Evolutionary conservation across 2,113 vertebrate species (phyloP).

Genomic region (Periophthalmodon schlosseri): DNA sequence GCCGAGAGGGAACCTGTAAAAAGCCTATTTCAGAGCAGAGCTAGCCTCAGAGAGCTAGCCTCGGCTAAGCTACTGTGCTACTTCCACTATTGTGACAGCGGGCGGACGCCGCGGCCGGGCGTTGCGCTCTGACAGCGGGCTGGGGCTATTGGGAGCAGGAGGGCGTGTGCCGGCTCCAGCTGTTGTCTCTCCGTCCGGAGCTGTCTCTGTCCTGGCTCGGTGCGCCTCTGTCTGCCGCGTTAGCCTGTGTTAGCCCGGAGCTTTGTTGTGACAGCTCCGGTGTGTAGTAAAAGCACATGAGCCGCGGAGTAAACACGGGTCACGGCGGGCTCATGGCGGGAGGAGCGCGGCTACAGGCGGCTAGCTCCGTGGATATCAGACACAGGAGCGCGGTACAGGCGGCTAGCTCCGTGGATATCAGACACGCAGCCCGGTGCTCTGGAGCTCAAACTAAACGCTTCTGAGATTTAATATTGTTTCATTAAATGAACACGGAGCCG

Average conservation of each 20-base stretch:
- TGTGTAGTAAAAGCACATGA: slow-evolving; percentile 6
- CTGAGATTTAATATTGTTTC: too few species aligned
- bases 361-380: not conserved
- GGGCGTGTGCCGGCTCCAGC: not conserved
- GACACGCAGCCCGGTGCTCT: not conserved
- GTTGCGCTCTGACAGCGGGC: not conserved
- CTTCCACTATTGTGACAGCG: not conserved
- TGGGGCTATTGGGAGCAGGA: not conserved
- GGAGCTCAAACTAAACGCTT: too few species aligned
- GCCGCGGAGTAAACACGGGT: slow-evolving; percentile 8
- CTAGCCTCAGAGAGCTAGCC: slow-evolving; percentile 41
- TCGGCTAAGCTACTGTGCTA: slow-evolving; percentile 36
- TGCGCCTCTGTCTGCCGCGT: not conserved
- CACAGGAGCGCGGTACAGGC: not conserved
- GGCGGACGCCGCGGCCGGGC: not conserved
- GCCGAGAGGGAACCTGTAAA: slow-evolving; percentile 18
- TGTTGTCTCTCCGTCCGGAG: not conserved
- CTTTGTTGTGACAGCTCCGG: slow-evolving; percentile 9
- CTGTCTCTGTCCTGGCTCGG: not conserved
- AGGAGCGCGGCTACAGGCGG: not conserved
- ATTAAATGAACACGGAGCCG: too few species aligned
- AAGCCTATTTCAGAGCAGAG: slow-evolving; percentile 36
- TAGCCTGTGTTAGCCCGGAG: slow-evolving; percentile 3
- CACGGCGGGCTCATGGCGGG: not conserved
- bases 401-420: not conserved